phyloP scores from a whole-genome alignment of 2,113 vertebrate species.

The Pluvianellus socialis region DNA sequence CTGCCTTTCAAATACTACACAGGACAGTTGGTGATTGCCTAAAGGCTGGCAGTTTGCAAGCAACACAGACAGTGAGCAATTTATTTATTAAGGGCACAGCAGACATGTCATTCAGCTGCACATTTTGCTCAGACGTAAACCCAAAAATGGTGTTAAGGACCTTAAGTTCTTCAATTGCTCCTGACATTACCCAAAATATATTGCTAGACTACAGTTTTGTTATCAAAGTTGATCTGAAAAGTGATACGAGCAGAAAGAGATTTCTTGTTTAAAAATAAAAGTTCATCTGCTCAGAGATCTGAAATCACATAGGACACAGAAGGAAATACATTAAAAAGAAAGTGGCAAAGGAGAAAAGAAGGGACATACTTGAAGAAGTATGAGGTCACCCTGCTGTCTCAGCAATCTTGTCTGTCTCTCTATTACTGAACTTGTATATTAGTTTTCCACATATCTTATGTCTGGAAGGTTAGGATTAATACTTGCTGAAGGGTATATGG shows the following conservation, averaged over 20 bases:
- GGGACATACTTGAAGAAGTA: neutral
- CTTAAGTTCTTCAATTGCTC: neutral
- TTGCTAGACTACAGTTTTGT: neutral
- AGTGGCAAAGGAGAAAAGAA: neutral
- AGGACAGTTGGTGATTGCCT: conserved; percentile 9
- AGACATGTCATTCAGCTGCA: conserved; percentile 19
- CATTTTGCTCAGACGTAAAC: conserved; percentile 1
- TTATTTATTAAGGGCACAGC: conserved; percentile 11
- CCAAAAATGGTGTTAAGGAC: neutral
- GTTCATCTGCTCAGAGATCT: neutral
- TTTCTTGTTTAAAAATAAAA: conserved; percentile 14
- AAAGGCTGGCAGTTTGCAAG: conserved; percentile 27
- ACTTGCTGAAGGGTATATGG: neutral
- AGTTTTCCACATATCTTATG: neutral
- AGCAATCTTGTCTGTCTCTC: conserved; percentile 5
- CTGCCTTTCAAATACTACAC: conserved; percentile 16
- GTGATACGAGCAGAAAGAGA: neutral
- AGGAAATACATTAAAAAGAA: conserved; percentile 1
- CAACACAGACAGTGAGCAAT: conserved; percentile 19
- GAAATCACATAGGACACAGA: neutral
- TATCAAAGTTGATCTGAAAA: neutral
- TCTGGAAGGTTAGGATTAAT: neutral
- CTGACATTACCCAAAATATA: neutral
- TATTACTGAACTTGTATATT: conserved; percentile 13
- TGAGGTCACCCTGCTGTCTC: conserved; percentile 25